Conservation (phyloP, 2,888 invertebrate genomes). For the Cantharis flavilabris region DNA sequence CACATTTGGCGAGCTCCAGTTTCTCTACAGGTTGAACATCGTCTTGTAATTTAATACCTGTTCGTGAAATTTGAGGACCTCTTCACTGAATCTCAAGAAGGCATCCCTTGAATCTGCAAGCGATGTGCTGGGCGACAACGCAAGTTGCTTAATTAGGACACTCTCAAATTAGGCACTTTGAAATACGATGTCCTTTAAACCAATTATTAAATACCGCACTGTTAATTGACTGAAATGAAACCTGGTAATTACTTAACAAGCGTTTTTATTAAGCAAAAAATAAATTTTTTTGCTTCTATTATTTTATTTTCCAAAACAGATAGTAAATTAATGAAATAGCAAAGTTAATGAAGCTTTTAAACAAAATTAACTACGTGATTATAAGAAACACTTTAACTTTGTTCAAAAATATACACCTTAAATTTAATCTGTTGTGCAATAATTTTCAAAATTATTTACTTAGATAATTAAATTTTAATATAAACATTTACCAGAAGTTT, state of each 20-base stretch:
- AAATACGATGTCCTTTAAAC: constrained; percentile 50
- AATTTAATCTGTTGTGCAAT: neutral
- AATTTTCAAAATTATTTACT: neutral
- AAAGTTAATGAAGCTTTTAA: neutral
- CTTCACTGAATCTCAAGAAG: constrained; percentile 17
- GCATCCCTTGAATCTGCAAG: constrained; percentile 28
- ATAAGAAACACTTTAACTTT: neutral
- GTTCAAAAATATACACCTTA: neutral
- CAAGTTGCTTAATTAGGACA: constrained; percentile 43
- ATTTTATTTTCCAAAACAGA: neutral
- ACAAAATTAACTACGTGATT: neutral
- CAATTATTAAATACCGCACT: constrained; percentile 46
- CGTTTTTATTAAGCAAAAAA: neutral
- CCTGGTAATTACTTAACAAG: constrained; percentile 22
- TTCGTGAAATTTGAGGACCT: constrained; percentile 25
- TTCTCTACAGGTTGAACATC: constrained; percentile 18
- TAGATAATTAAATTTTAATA: neutral
- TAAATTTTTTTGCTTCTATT: neutral
- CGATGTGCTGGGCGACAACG: constrained; percentile 37
- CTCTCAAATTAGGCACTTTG: constrained; percentile 49
- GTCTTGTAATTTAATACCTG: constrained; percentile 29
- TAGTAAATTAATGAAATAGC: neutral
- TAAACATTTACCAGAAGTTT: neutral
- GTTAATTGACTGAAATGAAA: constrained; percentile 47
- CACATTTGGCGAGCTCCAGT: neutral